Conservation (phyloP, 2,888 invertebrate genomes). For the Falcaria lacertinaria region DNA sequence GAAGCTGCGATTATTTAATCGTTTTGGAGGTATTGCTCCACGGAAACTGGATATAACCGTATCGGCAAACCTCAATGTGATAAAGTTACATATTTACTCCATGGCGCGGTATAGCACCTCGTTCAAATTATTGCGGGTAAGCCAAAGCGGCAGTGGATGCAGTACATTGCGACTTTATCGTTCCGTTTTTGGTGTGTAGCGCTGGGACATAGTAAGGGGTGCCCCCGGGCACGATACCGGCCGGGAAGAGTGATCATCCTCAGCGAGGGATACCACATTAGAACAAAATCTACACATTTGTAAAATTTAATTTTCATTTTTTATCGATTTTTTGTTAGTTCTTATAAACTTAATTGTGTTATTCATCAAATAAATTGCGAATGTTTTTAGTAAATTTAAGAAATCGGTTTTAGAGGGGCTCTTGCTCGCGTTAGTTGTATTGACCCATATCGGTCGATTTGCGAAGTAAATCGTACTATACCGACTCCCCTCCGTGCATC, state of each 20-base stretch:
- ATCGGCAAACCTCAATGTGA: constrained; percentile 20
- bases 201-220: constrained; percentile 56
- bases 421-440: too few species aligned
- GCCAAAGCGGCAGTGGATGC: constrained; percentile 29
- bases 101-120: background rate
- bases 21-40: constrained; percentile 65
- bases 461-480: too few species aligned
- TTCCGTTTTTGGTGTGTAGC: constrained; percentile 35
- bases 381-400: too few species aligned
- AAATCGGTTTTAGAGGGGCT: too few species aligned
- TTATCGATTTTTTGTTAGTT: too few species aligned
- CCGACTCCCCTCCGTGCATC: too few species aligned
- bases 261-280: constrained; percentile 36
- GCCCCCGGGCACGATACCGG: constrained; percentile 62
- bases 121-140: background rate
- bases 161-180: constrained; percentile 17
- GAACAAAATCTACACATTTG: constrained; percentile 23
- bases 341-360: too few species aligned
- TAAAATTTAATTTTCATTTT: constrained; percentile 6
- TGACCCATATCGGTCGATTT: too few species aligned
- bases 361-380: too few species aligned
- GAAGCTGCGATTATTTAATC: constrained; percentile 71
- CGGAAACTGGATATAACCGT: constrained; percentile 54
- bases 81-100: background rate
- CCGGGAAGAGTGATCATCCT: constrained; percentile 68